Base-by-base conservation (phyloP, 2,888 invertebrate genomes). In the Timema podura region DNA sequence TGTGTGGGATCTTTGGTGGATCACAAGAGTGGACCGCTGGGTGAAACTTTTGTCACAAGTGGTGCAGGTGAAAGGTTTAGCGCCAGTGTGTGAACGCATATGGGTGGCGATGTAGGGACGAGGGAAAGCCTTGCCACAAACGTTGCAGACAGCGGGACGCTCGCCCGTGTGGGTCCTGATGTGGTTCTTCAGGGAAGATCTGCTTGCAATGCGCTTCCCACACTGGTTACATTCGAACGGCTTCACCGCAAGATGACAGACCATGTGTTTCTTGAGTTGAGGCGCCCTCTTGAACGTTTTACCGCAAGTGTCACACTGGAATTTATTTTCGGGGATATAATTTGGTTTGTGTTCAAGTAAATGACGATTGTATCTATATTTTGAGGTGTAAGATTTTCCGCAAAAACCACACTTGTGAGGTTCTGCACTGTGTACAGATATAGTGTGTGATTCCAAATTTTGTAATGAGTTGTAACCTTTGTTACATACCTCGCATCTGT, bases 381-480 rank as follows among this genome's bases (percentile, higher is more conserved):
- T 68, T 3, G n/a, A 47, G 30, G 51, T 82, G 75, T 87, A 74
- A 54, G 70, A 65, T 51, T 69, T 65, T 68, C 83, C 84, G 74
- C 86, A 86, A 61, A 82, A 82, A 72, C 84, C 83, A 75, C 86
- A 86, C 15, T 82, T 82, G 70, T 84, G 81, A 67, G 85, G 85
- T 68, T 84, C 83, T 67, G 82, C 80, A 69, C 84, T 84, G 30
- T 83, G 84, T 78, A 86, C 85, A 48, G 83, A 85, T 76, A 86
- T 86, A 75, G 84, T 84, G 79, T 87, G 87, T 68, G 86, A 85
- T 76, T 83, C 81, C 71, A 85, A 82, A 70, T 77, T 82, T 48
- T 83, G 82, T 68, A 82, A 80, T 74, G 84, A 83, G 79, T 83
- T 83, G 73, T 86, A 86, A 16, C 85, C 85, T 76, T 85, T 85